Conservation (phyloP, 2,797 vertebrate species). For the Prunella strophiata region DNA sequence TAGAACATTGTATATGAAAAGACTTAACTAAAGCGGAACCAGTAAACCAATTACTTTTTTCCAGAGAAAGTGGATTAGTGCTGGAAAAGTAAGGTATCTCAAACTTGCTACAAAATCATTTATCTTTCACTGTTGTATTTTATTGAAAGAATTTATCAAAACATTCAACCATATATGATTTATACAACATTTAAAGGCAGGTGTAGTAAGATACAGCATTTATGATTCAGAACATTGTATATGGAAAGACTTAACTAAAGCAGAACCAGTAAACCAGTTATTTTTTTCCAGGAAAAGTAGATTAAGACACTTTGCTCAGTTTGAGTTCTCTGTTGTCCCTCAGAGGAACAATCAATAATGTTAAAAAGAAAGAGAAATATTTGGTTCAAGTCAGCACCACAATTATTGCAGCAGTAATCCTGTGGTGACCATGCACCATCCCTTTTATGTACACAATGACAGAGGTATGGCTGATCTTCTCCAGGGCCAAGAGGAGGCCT, state of each 20-base stretch:
- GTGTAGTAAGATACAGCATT: background rate
- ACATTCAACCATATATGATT: background rate
- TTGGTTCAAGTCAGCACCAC: background rate
- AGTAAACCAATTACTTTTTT: background rate
- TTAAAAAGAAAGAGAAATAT: background rate
- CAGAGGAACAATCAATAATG: background rate
- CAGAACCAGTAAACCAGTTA: background rate
- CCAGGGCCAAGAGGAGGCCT: background rate
- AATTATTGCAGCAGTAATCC: background rate
- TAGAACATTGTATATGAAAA: background rate
- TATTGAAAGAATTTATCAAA: slow-evolving; percentile 36
- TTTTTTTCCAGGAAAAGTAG: background rate
- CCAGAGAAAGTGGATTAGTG: background rate
- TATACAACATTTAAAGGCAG: background rate
- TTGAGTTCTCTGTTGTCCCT: background rate
- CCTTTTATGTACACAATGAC: background rate
- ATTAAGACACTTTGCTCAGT: background rate
- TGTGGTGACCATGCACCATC: background rate
- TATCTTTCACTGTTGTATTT: background rate
- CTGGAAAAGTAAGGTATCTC: background rate
- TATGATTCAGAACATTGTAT: background rate
- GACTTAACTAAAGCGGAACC: background rate
- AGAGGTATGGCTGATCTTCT: background rate
- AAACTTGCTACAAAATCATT: background rate
- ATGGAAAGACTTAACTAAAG: background rate